phyloP scores from a whole-genome alignment of 2,888 invertebrate species.

The Matsumyia berberina region DNA sequence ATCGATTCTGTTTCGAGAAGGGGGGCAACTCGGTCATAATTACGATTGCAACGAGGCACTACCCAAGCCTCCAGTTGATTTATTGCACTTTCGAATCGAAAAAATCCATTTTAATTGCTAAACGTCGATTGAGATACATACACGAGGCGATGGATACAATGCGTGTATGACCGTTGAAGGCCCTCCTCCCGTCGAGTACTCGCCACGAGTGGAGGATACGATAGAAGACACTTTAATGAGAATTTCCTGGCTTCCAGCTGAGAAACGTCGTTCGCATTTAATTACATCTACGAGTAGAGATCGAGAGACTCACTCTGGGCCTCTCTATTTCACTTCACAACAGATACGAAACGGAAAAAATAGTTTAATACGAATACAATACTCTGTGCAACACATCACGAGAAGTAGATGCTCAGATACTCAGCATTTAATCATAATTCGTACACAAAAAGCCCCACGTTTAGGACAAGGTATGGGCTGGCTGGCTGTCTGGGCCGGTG shows the following conservation, averaged over 20 bases:
- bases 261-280: slow-evolving; percentile 83
- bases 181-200: slow-evolving; percentile 49
- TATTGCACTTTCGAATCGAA: slow-evolving; percentile 74
- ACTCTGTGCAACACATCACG: slow-evolving; percentile 53
- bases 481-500: slow-evolving; percentile 40
- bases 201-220: slow-evolving; percentile 47
- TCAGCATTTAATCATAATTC: slow-evolving; percentile 71
- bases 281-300: slow-evolving; percentile 79
- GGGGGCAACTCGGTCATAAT: slow-evolving; percentile 60
- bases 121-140: slow-evolving; percentile 59
- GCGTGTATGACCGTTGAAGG: slow-evolving; percentile 56
- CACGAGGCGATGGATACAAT: slow-evolving; percentile 14
- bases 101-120: slow-evolving; percentile 75
- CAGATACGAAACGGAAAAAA: slow-evolving; percentile 47
- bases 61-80: slow-evolving; percentile 63
- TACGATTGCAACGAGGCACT: too few species aligned
- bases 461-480: slow-evolving; percentile 60
- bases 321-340: slow-evolving; percentile 57
- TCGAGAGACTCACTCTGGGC: slow-evolving; percentile 48
- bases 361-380: slow-evolving; percentile 68
- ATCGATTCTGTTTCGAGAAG: too few species aligned
- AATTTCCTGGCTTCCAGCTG: slow-evolving; percentile 85
- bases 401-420: slow-evolving; percentile 38
- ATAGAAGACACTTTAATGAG: slow-evolving; percentile 81
- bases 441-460: slow-evolving; percentile 49